phyloP scores from a whole-genome alignment of 2,797 vertebrate genomes.

The Tokudaia muenninki region DNA sequence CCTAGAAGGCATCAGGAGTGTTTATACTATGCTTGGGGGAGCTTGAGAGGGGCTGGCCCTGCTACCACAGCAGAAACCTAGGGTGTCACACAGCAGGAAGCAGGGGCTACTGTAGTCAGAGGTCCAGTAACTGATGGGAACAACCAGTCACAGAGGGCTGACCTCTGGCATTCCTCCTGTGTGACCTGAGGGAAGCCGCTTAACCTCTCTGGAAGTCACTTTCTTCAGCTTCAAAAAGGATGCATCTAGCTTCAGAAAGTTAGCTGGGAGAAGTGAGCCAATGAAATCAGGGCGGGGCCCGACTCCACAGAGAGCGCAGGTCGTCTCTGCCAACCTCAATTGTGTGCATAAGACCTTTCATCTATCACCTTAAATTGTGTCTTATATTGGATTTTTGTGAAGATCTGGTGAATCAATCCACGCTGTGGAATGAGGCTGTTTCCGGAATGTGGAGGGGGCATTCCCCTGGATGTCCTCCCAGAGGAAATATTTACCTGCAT shows the following conservation, averaged over 20 bases:
- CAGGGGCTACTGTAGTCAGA: background rate
- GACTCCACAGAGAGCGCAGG: background rate
- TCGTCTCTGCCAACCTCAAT: background rate
- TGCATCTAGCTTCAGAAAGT: background rate
- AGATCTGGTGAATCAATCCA: background rate
- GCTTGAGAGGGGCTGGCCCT: too few relatives aligned
- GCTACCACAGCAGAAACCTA: background rate
- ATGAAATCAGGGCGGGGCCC: accelerated
- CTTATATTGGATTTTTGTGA: constrained; percentile 26
- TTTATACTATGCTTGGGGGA: background rate
- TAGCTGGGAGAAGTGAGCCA: accelerated
- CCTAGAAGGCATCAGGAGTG: background rate
- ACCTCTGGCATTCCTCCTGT: background rate
- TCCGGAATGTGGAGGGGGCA: background rate
- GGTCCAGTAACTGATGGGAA: background rate
- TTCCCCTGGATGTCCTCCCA: background rate
- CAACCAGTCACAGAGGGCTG: background rate
- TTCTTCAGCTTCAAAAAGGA: background rate
- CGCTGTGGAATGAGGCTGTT: background rate
- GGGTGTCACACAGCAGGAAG: background rate
- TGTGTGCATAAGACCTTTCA: background rate
- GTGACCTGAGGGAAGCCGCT: background rate
- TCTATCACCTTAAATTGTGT: background rate
- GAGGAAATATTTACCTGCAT: background rate
- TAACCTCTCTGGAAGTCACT: background rate